phyloP scores from a whole-genome alignment of 2,888 invertebrate species.

The Platerodrilus igneus region DNA sequence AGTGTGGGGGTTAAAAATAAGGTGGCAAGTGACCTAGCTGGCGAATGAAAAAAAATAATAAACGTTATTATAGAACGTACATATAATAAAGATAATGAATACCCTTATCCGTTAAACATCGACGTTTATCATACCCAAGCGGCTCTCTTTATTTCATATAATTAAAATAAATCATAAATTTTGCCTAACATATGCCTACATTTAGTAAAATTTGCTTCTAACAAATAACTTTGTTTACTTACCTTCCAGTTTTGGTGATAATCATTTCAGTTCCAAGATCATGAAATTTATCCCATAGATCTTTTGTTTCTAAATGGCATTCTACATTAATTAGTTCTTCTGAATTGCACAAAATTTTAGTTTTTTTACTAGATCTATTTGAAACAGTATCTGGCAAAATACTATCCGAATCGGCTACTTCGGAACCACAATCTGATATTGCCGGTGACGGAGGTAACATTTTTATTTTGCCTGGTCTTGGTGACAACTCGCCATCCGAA shows the following conservation, averaged over 20 bases:
- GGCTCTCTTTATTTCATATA: no score
- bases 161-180: no score
- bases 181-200: no score
- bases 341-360: conserved; percentile 58
- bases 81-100: no score
- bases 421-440: conserved; percentile 45
- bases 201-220: not conserved
- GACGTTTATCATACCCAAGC: no score
- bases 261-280: conserved; percentile 80
- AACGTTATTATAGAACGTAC: no score
- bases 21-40: no score
- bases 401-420: conserved; percentile 42
- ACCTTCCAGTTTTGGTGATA: conserved; percentile 80
- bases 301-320: conserved; percentile 75
- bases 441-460: conserved; percentile 38
- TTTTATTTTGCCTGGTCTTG: conserved; percentile 34
- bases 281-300: conserved; percentile 77
- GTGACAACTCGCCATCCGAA: conserved; percentile 52
- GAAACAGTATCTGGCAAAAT: conserved; percentile 44
- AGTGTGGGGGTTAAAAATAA: no score
- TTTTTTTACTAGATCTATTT: conserved; percentile 37
- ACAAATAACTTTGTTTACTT: conserved; percentile 38
- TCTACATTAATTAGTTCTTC: conserved; percentile 61
- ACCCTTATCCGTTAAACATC: no score
- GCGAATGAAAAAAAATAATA: no score